Evolutionary conservation across 1,140 invertebrate genomes (phyloP).

Genomic region (Pissodes strobi): DNA sequence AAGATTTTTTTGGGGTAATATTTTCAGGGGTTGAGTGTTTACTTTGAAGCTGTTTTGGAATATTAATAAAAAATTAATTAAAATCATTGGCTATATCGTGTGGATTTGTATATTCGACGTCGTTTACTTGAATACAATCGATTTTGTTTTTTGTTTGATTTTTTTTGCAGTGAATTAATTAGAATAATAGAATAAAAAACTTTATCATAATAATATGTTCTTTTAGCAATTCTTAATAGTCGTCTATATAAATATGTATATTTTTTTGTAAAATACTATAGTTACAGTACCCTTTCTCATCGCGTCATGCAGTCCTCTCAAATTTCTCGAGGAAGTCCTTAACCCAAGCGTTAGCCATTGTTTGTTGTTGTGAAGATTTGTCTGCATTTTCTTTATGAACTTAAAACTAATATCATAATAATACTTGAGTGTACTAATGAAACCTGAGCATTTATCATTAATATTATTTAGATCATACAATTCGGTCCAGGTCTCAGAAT

Average conservation of each 20-base stretch:
- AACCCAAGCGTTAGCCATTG: background rate
- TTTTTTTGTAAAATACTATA: no score
- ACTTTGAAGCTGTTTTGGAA: slow-evolving; percentile 2
- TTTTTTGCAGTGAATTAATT: background rate
- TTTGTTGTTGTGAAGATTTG: no score
- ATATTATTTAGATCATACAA: no score
- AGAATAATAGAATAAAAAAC: background rate
- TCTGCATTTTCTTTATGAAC: no score
- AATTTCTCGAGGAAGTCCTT: background rate
- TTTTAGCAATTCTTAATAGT: no score
- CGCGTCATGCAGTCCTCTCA: background rate
- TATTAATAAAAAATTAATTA: background rate
- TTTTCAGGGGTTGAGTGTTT: background rate
- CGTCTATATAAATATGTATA: no score
- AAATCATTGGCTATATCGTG: slow-evolving; percentile 4
- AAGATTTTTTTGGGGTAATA: no score
- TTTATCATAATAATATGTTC: slow-evolving; percentile 2
- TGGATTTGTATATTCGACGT: background rate
- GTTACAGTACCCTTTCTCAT: no score
- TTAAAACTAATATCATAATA: no score
- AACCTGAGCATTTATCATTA: no score
- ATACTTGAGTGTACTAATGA: no score
- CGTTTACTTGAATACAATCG: background rate
- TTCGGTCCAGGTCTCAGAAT: no score
- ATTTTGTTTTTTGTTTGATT: background rate